These are phyloP conservation scores for Hippocampus barbouri DNA, from an alignment of 2,113 vertebrate species.

Conservation along the genomic window DNA sequence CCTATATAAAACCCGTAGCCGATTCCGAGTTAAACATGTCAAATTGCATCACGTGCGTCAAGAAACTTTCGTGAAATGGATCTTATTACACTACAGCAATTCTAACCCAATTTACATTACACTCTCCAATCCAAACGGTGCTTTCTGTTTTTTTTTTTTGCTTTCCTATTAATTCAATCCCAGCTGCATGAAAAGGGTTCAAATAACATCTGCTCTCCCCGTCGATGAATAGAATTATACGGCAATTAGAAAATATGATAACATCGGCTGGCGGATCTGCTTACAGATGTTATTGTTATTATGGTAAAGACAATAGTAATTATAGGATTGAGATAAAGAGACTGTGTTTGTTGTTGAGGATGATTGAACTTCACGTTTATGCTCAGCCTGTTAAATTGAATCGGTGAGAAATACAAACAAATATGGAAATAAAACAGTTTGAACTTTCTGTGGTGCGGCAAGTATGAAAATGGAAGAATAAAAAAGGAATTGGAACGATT, in stretches of 20 bases:
- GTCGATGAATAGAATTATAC: not conserved
- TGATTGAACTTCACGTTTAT: not conserved
- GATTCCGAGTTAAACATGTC: no score
- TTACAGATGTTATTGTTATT: not conserved
- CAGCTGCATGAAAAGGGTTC: slow-evolving; percentile 7
- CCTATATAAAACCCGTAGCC: not conserved
- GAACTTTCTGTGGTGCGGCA: not conserved
- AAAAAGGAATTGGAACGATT: not conserved
- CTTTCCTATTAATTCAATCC: not conserved
- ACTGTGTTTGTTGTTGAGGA: not conserved
- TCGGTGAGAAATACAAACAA: not conserved
- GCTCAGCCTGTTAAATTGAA: not conserved
- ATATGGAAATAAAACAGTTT: not conserved
- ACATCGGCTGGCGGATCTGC: not conserved
- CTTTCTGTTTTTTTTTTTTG: not conserved
- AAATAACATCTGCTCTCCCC: slow-evolving; percentile 5
- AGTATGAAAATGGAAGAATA: not conserved
- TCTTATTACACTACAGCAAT: not conserved
- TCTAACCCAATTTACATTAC: not conserved
- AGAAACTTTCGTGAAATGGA: not conserved
- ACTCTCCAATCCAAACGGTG: not conserved
- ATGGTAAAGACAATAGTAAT: not conserved
- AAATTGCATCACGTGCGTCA: not conserved
- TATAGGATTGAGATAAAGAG: not conserved
- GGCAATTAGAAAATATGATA: slow-evolving; percentile 5